Evolutionary conservation across 2,113 vertebrate species (phyloP).

Genomic region (Apus apus): DNA sequence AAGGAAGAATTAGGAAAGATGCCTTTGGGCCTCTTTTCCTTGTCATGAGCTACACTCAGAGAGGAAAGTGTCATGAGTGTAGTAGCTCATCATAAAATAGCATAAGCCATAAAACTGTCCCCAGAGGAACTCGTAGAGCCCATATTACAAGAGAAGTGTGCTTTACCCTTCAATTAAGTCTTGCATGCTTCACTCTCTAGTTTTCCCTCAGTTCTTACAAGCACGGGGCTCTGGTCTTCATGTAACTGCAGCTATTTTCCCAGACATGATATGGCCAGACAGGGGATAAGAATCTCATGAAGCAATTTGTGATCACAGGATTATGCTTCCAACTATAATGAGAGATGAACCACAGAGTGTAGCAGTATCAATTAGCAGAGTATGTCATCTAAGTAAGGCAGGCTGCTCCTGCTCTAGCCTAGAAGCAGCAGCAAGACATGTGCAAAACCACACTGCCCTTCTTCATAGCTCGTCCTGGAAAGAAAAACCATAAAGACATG

Average conservation of each 20-base stretch:
- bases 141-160: neutral
- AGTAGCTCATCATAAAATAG: neutral
- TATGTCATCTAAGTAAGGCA: neutral
- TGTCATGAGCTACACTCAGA: neutral
- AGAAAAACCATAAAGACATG: neutral
- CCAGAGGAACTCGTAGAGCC: neutral
- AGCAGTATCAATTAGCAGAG: neutral
- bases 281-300: neutral
- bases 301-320: neutral
- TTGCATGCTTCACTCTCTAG: neutral
- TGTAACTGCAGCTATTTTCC: neutral
- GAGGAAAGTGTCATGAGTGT: neutral
- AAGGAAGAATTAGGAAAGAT: neutral
- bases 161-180: neutral
- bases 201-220: neutral
- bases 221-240: neutral
- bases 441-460: neutral
- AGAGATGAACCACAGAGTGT: neutral
- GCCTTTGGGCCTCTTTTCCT: neutral
- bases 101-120: neutral
- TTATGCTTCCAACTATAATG: neutral
- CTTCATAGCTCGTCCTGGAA: neutral
- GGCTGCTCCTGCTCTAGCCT: neutral
- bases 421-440: neutral
- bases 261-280: neutral